Evolutionary conservation across 2,113 vertebrate species (phyloP).

Genomic region (Silurus glanis): DNA sequence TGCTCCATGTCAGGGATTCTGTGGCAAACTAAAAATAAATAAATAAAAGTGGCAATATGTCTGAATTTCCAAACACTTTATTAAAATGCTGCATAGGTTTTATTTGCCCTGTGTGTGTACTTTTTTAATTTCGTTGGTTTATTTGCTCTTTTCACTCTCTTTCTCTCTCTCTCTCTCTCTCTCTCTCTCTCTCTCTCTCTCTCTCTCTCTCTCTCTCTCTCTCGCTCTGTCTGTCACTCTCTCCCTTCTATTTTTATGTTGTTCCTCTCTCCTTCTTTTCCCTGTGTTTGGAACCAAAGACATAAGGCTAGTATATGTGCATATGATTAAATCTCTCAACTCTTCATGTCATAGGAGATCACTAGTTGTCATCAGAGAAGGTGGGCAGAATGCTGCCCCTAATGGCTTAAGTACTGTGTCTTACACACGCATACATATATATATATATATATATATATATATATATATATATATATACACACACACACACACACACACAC

Average conservation of each 20-base stretch:
- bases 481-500: background rate
- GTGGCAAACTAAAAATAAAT: slow-evolving; percentile 21
- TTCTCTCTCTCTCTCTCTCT: background rate
- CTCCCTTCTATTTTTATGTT: background rate
- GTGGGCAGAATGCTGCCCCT: slow-evolving; percentile 11
- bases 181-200: background rate
- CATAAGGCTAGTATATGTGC: background rate
- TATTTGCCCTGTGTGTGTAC: background rate
- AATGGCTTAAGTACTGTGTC: background rate
- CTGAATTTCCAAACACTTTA: slow-evolving; percentile 57
- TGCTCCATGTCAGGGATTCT: slow-evolving; percentile 15
- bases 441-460: background rate
- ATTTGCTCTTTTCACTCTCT: background rate
- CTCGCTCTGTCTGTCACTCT: background rate
- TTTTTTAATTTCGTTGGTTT: slow-evolving; percentile 4
- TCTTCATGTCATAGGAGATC: slow-evolving; percentile 21
- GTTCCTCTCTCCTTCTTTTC: background rate
- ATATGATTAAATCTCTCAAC: slow-evolving; percentile 7
- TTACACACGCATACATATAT: background rate
- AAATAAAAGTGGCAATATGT: slow-evolving; percentile 23
- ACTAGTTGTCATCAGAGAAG: slow-evolving; percentile 51
- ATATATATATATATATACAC: background rate
- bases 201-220: background rate
- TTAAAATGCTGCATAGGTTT: slow-evolving; percentile 32
- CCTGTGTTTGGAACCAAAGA: background rate